Evolutionary conservation across 2,797 vertebrate genomes (phyloP), one percentile per base, ranked within the genome.

Genomic region (Poecile montanus): DNA sequence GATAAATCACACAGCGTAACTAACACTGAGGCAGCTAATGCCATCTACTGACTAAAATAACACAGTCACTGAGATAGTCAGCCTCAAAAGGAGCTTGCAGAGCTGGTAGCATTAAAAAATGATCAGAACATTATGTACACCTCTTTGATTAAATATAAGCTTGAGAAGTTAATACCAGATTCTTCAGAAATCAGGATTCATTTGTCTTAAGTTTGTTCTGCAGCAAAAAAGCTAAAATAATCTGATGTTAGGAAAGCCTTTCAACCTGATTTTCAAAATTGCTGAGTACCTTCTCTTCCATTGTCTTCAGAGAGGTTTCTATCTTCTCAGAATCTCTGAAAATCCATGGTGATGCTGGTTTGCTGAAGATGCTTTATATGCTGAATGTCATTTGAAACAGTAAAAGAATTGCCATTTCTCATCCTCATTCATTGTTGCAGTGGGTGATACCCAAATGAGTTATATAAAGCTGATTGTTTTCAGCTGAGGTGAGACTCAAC

Each of bases 1-100:
- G 90, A 70, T 83, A 91, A 94, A 91, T 87, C 56, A 8, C 42
- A 19, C 38, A 73, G 88, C 38, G 12, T 63, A 89, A 91, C 77
- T 89, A 75, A 79, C 91, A 89, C 86, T 91, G 82, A 95, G 68
- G 91, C 70, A 65, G 73, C 88, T 95, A 70, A 95, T 96, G 93
- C 92, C 88, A 94, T 93, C 95, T 95, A 92, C 92, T 94, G 94
- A 91, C 92, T 92, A n/a, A 94, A 95, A 79, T 93, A 91, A 85
- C 71, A 38, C 58, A 89, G 32, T 89, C 87, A 72, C 56, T 16
- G 11, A 54, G 32, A 68, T 7, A 61, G 61, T 57, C 71, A 38
- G 62, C 56, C 65, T 93, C 77, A 40, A 23, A 91, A 85, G 81
- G 65, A 67, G 61, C 57, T 89, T 65, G 51, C 62, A 47, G 80